Conservation (phyloP, 2,797 vertebrate species). For the Esox masquinongy region DNA sequence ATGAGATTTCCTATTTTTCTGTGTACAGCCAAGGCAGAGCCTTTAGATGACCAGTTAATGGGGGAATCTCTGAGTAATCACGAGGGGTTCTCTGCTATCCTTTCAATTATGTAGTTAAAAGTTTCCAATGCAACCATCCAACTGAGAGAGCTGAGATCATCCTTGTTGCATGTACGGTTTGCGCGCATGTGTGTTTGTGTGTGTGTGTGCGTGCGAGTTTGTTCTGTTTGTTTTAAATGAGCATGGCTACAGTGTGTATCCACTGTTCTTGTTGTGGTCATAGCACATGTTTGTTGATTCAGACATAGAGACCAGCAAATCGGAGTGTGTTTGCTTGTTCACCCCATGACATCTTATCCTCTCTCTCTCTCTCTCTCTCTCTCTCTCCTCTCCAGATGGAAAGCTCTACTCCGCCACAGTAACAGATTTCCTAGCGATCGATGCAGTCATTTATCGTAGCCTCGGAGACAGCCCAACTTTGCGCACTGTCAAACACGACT, state of each 20-base stretch:
- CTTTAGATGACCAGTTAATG: constrained; percentile 58
- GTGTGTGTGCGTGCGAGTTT: constrained; percentile 23
- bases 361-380: constrained; percentile 25
- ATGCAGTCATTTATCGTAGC: constrained; percentile 98
- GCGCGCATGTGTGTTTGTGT: constrained; percentile 19
- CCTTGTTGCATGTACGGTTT: constrained; percentile 56
- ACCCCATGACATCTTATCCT: constrained; percentile 22
- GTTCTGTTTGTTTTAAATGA: constrained; percentile 14
- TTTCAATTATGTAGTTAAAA: constrained; percentile 75
- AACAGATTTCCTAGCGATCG: constrained; percentile 98
- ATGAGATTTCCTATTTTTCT: constrained; percentile 30
- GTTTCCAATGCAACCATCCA: constrained; percentile 65
- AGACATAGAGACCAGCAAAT: constrained; percentile 36
- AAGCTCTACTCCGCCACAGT: constrained; percentile 98
- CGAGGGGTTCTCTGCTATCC: constrained; percentile 64
- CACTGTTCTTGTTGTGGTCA: not conserved
- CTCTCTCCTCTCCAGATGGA: constrained; percentile 81
- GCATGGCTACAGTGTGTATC: not conserved
- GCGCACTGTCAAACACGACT: constrained; percentile 98
- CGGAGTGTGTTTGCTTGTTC: constrained; percentile 45
- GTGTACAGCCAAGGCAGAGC: constrained; percentile 44
- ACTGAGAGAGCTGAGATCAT: constrained; percentile 58
- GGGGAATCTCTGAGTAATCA: constrained; percentile 72
- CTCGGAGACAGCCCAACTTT: constrained; percentile 97
- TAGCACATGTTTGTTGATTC: constrained; percentile 38